These are phyloP conservation scores for Teleogryllus oceanicus DNA, from an alignment of 2,888 invertebrate genomes.

Conservation along the genomic window DNA sequence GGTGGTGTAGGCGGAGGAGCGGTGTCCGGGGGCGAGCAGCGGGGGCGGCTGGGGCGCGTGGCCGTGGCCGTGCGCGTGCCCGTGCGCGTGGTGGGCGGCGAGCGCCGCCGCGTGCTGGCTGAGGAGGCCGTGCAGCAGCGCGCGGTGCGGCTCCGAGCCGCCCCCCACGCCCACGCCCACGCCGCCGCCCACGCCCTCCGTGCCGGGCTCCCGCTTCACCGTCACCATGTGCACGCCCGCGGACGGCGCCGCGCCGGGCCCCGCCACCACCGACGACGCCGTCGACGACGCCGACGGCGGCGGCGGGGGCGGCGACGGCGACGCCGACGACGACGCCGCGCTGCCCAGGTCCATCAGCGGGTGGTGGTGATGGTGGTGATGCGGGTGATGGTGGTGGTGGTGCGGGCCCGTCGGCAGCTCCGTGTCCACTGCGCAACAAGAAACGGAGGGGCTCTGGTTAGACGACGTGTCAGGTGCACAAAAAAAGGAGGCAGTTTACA, in stretches of 20 bases:
- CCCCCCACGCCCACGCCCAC: neutral
- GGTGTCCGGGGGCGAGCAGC: conserved; percentile 49
- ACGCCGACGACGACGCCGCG: conserved; percentile 35
- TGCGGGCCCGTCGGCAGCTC: conserved; percentile 47
- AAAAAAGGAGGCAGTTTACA: neutral
- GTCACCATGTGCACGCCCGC: neutral
- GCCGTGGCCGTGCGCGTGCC: neutral
- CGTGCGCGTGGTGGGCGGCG: neutral
- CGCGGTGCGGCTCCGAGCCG: conserved; percentile 45
- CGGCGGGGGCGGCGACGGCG: conserved; percentile 27
- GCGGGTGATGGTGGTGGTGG: neutral
- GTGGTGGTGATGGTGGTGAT: neutral
- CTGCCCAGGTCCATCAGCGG: conserved; percentile 36
- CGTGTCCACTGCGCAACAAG: conserved; percentile 56
- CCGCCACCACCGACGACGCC: conserved; percentile 32
- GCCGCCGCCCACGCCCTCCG: conserved; percentile 34
- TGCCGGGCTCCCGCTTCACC: conserved; percentile 35
- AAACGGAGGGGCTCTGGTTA: neutral
- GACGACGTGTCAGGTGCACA: neutral
- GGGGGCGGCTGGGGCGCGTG: neutral
- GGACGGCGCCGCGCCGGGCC: conserved; percentile 35
- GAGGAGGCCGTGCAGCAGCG: conserved; percentile 62
- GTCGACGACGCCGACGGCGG: neutral
- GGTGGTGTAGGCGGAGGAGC: conserved; percentile 63
- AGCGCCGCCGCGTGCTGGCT: conserved; percentile 50